Evolutionary conservation across 2,797 vertebrate species (phyloP), one percentile per base, ranked within the genome.

Genomic region (Chrysocyon brachyurus): DNA sequence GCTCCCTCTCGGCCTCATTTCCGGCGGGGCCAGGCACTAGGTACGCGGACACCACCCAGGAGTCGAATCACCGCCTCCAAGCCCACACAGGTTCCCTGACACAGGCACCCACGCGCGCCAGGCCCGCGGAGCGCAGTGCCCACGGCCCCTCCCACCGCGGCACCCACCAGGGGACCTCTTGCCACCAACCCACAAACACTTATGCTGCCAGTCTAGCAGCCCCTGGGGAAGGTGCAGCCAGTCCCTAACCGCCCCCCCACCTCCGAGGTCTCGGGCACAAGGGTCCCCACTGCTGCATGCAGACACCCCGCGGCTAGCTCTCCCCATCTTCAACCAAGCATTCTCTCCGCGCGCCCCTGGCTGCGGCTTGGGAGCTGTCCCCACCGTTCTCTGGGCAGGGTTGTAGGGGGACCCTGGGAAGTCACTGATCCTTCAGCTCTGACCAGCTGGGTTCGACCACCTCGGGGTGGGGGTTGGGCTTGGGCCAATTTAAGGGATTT

Each of bases 401-500:
- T 3, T 17, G 70, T 63, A n/a, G 9, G 57, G 73, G 70, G 12
- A 19, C 66, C 78, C 84, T 24, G 31, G 52, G 77, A 95, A 94
- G 85, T 97, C 90, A 31, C 95, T 5, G 90, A 59, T 64, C 88
- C 52, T 1, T 9, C 46, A 40, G 61, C 75, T 12, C 31, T 24
- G 54, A 63, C 52, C 64, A 72, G 33, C 64, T 5, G 59, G 33
- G 78, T 75, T 54, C 86, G 89, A 57, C 87, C 95, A 10, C 90
- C 66, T 93, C 75, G 64, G 93, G 96, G 96, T 15, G 49, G 49
- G 64, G 79, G 61, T 4, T 22, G 54, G 95, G 96, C 92, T 86
- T 93, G 97, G 93, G 88, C 77, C 98, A 92, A 97, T 92, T 97
- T 98, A 96, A 88, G 97, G 82, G 63, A 3, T 96, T 87, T 54